These are phyloP conservation scores for Alligator sinensis DNA, from an alignment of 2,113 vertebrate species.

Conservation along the genomic window DNA sequence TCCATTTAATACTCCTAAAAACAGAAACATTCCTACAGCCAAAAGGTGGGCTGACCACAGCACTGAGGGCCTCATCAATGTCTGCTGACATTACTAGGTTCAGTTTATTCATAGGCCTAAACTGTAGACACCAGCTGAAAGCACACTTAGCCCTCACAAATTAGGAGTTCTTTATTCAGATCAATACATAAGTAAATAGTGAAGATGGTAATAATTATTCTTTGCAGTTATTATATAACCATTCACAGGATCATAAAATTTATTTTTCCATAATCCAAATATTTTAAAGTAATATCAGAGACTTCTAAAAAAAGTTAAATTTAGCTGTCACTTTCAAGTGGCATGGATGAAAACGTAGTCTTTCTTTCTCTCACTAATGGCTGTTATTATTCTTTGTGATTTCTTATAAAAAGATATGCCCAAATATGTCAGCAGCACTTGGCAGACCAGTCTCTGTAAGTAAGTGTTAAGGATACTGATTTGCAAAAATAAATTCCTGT, in stretches of 20 bases:
- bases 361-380: background rate
- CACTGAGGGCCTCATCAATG: fast-evolving
- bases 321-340: background rate
- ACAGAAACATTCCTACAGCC: background rate
- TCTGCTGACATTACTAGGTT: background rate
- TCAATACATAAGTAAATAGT: background rate
- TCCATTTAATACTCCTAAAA: background rate
- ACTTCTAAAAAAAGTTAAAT: background rate
- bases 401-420: background rate
- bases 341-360: background rate
- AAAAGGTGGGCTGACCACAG: background rate
- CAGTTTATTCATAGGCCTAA: background rate
- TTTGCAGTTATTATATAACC: background rate
- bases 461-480: background rate
- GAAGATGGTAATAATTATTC: background rate
- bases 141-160: background rate
- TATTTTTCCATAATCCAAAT: background rate
- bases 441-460: background rate
- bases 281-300: background rate
- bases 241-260: background rate
- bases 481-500: background rate
- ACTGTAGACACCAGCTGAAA: background rate
- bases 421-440: background rate
- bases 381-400: background rate
- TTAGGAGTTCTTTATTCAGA: background rate